Evolutionary conservation across 2,888 invertebrate species (phyloP).

Genomic region (Dimorphilus gyrociliatus): DNA sequence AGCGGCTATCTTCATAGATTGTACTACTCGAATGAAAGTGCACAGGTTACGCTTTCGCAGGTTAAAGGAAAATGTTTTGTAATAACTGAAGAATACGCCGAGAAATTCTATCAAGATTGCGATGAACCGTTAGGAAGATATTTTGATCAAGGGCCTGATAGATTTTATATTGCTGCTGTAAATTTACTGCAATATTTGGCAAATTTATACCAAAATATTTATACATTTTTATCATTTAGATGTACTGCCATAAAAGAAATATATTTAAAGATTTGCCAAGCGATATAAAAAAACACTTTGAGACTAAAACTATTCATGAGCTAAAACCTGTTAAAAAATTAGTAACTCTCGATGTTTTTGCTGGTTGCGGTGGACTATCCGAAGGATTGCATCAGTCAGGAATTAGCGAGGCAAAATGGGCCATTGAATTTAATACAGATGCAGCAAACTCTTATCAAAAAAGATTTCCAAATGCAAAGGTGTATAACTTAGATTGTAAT

Average conservation of each 20-base stretch:
- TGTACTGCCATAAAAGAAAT: no score
- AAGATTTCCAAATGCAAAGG: slow-evolving; percentile 55
- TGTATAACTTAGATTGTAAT: slow-evolving; percentile 70
- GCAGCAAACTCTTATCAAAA: slow-evolving; percentile 62
- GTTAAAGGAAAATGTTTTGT: slow-evolving; percentile 56
- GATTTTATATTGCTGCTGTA: slow-evolving; percentile 53
- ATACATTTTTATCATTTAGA: no score
- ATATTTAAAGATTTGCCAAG: no score
- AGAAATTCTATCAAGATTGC: no score
- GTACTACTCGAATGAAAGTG: no score
- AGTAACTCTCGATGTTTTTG: slow-evolving; percentile 60
- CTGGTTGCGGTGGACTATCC: slow-evolving; percentile 67
- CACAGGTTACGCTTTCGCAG: slow-evolving; percentile 6
- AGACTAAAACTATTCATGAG: no score
- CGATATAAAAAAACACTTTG: no score
- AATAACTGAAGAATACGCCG: slow-evolving; percentile 47
- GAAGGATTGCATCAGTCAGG: slow-evolving; percentile 48
- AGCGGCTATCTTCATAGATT: no score
- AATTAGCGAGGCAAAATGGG: slow-evolving; percentile 56
- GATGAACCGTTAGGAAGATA: slow-evolving; percentile 42
- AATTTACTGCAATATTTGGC: no score
- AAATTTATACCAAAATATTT: no score
- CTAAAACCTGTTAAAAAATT: slow-evolving; percentile 42
- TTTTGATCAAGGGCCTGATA: slow-evolving; percentile 47
- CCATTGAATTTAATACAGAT: slow-evolving; percentile 57